Evolutionary conservation across 1,140 invertebrate genomes (phyloP).

Genomic region (Aphaenogaster rudis): DNA sequence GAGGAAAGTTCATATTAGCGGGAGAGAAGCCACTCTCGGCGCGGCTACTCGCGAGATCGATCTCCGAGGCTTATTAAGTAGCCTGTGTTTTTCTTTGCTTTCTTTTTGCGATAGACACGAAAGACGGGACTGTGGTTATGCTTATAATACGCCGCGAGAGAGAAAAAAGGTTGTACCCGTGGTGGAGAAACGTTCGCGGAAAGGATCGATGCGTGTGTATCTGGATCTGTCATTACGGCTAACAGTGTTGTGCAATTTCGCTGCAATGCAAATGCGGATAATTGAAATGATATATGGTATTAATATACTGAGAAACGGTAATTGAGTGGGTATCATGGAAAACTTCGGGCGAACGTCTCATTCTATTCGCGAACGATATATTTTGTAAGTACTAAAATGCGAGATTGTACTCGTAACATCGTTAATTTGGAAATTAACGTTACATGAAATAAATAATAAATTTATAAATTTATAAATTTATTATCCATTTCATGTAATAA

Average conservation of each 20-base stretch:
- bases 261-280: constrained; percentile 14
- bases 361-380: neutral
- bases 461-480: too few species aligned
- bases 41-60: constrained; percentile 27
- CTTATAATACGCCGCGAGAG: constrained; percentile 29
- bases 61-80: constrained; percentile 41
- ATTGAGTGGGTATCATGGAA: constrained; percentile 24
- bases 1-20: constrained; percentile 69
- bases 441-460: neutral
- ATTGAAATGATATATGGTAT: constrained; percentile 34
- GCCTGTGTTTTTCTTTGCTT: neutral
- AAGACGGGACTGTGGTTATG: neutral
- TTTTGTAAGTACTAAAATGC: neutral
- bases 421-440: neutral
- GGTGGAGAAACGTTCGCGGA: constrained; percentile 31
- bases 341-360: constrained; percentile 3
- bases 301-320: constrained; percentile 15
- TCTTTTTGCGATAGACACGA: neutral
- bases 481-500: too few species aligned
- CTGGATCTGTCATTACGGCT: constrained; percentile 44
- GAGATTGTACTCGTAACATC: neutral
- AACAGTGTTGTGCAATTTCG: constrained; percentile 49
- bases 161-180: neutral
- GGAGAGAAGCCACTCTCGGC: neutral
- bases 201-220: constrained; percentile 45